phyloP scores from a whole-genome alignment of 2,113 vertebrate species.

The Sorex fumeus region DNA sequence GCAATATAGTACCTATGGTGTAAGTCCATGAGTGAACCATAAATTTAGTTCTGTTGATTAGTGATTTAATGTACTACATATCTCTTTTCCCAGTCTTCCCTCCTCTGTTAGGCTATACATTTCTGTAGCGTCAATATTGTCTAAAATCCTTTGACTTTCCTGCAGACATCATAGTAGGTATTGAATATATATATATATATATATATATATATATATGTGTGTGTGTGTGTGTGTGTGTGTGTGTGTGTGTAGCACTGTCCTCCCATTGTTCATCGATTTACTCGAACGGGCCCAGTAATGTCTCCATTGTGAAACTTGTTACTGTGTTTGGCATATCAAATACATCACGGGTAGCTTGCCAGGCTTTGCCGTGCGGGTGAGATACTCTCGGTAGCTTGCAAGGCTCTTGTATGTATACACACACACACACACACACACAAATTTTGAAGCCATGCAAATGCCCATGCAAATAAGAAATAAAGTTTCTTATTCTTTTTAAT shows the following conservation, averaged over 20 bases:
- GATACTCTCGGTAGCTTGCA: too few species aligned
- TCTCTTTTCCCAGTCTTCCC: background rate
- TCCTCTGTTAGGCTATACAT: background rate
- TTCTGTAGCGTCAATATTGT: background rate
- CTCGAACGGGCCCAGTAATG: too few species aligned
- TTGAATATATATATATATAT: conserved; percentile 46
- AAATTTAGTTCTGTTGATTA: background rate
- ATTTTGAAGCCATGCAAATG: conserved; percentile 4
- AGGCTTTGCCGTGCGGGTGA: too few species aligned
- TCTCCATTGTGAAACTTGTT: too few species aligned
- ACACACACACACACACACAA: background rate
- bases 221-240: too few species aligned
- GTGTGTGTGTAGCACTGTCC: too few species aligned
- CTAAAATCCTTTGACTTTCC: conserved; percentile 55
- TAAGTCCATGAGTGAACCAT: background rate
- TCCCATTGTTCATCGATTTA: too few species aligned
- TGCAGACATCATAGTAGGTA: background rate
- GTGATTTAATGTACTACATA: background rate
- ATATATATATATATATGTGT: too few species aligned
- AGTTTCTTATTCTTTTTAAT: too few species aligned
- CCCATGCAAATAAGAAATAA: background rate
- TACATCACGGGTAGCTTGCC: too few species aligned
- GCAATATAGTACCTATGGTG: background rate
- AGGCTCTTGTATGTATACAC: too few species aligned
- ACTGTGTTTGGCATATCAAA: too few species aligned